Conservation (phyloP, 1,140 invertebrate genomes). For the Aphidius ervi region DNA sequence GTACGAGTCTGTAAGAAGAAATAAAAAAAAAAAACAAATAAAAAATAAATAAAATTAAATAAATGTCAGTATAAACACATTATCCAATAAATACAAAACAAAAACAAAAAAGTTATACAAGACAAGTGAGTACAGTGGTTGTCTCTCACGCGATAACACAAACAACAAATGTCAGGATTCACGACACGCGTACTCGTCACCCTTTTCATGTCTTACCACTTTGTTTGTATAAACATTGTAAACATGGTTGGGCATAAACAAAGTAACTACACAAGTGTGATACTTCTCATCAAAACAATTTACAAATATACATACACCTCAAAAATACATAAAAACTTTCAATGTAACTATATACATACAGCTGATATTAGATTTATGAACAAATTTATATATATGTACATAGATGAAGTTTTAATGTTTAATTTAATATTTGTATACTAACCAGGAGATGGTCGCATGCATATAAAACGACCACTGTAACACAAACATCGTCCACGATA, state of each 20-base stretch:
- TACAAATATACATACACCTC: too few relatives aligned
- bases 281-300: too few relatives aligned
- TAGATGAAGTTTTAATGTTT: too few relatives aligned
- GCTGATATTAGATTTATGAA: too few relatives aligned
- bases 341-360: too few relatives aligned
- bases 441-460: conserved; percentile 81
- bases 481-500: conserved; percentile 83
- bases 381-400: too few relatives aligned
- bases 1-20: conserved; percentile 62
- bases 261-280: too few relatives aligned
- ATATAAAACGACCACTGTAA: conserved; percentile 85
- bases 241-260: too few relatives aligned
- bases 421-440: conserved; percentile 33
- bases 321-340: too few relatives aligned
- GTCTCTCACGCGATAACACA: conserved; percentile 9
- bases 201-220: conserved; percentile 1
- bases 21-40: conserved; percentile 19
- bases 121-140: background rate
- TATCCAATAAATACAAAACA: background rate
- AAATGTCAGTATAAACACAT: conserved; percentile 7
- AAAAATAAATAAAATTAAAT: background rate
- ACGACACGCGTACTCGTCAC: conserved; percentile 12
- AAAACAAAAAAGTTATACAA: conserved; percentile 11
- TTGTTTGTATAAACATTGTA: conserved; percentile 4
- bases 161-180: conserved; percentile 19